phyloP scores from a whole-genome alignment of 2,113 vertebrate species.

The Phycodurus eques region DNA sequence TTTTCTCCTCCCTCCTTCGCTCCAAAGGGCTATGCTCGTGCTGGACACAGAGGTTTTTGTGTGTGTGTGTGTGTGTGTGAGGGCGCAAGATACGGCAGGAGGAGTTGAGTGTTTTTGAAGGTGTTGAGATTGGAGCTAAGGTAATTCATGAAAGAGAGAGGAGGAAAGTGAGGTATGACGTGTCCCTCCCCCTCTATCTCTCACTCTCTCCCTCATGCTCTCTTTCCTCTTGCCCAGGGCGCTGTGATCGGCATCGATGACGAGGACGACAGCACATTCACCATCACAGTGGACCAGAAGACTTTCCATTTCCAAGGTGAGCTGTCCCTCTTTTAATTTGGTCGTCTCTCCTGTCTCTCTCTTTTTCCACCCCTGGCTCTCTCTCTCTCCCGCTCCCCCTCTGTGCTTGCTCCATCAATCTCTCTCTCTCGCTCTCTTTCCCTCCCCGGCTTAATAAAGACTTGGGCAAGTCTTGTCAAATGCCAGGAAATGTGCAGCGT shows the following conservation, averaged over 20 bases:
- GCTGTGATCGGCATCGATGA: slow-evolving; percentile 99
- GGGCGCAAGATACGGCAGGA: slow-evolving; percentile 23
- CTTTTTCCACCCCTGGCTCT: neutral
- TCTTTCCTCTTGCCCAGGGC: slow-evolving; percentile 83
- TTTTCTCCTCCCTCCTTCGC: slow-evolving; percentile 18
- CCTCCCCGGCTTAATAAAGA: slow-evolving; percentile 44
- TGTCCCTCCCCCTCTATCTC: slow-evolving; percentile 70
- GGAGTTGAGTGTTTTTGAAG: slow-evolving; percentile 42
- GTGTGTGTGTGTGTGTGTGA: slow-evolving; percentile 13
- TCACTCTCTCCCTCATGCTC: neutral
- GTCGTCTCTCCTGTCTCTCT: neutral
- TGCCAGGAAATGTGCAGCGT: slow-evolving; percentile 54
- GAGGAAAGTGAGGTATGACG: slow-evolving; percentile 78
- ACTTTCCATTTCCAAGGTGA: slow-evolving; percentile 99
- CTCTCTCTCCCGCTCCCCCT: neutral
- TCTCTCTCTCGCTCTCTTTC: slow-evolving; percentile 10
- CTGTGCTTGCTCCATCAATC: slow-evolving; percentile 20
- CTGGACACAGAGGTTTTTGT: slow-evolving; percentile 1
- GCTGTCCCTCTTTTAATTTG: slow-evolving; percentile 52
- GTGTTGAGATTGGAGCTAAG: slow-evolving; percentile 12
- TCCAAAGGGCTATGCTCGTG: slow-evolving; percentile 38
- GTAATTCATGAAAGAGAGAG: slow-evolving; percentile 22
- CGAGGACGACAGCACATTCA: slow-evolving; percentile 99
- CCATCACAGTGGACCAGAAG: slow-evolving; percentile 99
- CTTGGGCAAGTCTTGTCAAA: slow-evolving; percentile 52